phyloP scores from a whole-genome alignment of 2,888 invertebrate genomes.

The Patella pellucida region DNA sequence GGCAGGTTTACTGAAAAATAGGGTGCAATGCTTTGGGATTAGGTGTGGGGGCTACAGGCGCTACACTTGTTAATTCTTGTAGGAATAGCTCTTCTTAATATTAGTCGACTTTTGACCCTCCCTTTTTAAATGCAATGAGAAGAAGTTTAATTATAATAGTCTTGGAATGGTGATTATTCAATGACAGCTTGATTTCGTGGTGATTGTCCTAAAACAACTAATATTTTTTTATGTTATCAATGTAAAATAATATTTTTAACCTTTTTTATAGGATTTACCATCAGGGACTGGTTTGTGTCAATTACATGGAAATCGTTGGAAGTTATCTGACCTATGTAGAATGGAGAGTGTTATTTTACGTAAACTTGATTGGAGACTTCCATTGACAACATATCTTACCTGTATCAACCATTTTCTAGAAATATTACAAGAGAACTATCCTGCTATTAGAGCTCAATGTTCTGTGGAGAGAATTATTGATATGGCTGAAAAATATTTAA shows the following conservation, averaged over 20 bases:
- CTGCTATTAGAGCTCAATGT: not conserved
- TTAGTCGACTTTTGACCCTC: no score
- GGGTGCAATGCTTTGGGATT: no score
- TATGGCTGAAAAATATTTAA: constrained; percentile 43
- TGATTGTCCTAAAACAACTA: no score
- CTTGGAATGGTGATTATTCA: not conserved
- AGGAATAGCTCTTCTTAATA: no score
- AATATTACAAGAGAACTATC: constrained; percentile 37
- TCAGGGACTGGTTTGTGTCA: constrained; percentile 52
- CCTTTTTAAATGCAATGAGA: not conserved
- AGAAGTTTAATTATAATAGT: not conserved
- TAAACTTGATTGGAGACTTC: constrained; percentile 59
- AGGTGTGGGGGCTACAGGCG: no score
- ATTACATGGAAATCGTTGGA: constrained; percentile 60
- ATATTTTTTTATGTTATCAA: no score
- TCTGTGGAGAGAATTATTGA: constrained; percentile 31
- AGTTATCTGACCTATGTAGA: constrained; percentile 59
- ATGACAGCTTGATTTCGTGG: no score
- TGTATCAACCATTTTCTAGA: constrained; percentile 52
- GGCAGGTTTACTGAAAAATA: no score
- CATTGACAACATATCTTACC: constrained; percentile 52
- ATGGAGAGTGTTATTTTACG: constrained; percentile 65
- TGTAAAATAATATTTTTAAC: no score
- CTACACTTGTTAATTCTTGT: no score
- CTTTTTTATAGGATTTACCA: constrained; percentile 48